Evolutionary conservation across 2,888 invertebrate species (phyloP).

Genomic region (Colletes collaris): DNA sequence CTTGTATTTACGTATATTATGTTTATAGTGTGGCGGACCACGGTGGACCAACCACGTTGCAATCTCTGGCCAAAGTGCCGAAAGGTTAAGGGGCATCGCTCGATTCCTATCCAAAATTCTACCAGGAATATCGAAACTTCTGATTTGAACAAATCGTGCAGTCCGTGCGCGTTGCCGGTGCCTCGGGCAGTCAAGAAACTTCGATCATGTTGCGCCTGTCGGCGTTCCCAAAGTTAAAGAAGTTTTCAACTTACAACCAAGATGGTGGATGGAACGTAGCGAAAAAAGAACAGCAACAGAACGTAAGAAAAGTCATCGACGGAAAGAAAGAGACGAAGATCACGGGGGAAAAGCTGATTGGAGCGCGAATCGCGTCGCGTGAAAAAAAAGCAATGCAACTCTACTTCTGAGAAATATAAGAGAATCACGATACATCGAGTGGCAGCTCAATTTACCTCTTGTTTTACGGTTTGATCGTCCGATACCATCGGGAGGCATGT

Average conservation of each 20-base stretch:
- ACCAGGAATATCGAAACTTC: slow-evolving; percentile 51
- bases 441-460: slow-evolving; percentile 70
- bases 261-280: background rate
- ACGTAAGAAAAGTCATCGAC: slow-evolving; percentile 9
- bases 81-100: too few relatives aligned
- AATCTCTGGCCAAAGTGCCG: too few relatives aligned
- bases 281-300: slow-evolving; percentile 13
- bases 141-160: slow-evolving; percentile 57
- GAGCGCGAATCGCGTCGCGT: slow-evolving; percentile 50
- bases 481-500: slow-evolving; percentile 61
- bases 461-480: slow-evolving; percentile 54
- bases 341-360: slow-evolving; percentile 51
- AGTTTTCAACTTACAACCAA: slow-evolving; percentile 46
- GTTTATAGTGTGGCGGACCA: too few relatives aligned
- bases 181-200: slow-evolving; percentile 51
- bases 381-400: slow-evolving; percentile 53
- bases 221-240: slow-evolving; percentile 47
- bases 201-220: slow-evolving; percentile 53
- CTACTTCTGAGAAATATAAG: slow-evolving; percentile 58
- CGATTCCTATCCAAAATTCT: slow-evolving; percentile 32
- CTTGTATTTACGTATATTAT: too few relatives aligned
- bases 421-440: slow-evolving; percentile 56
- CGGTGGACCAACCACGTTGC: too few relatives aligned
- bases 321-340: slow-evolving; percentile 1
- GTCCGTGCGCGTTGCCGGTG: slow-evolving; percentile 53